phyloP scores from a whole-genome alignment of 2,113 vertebrate genomes.

The Poeciliopsis turrubarensis region DNA sequence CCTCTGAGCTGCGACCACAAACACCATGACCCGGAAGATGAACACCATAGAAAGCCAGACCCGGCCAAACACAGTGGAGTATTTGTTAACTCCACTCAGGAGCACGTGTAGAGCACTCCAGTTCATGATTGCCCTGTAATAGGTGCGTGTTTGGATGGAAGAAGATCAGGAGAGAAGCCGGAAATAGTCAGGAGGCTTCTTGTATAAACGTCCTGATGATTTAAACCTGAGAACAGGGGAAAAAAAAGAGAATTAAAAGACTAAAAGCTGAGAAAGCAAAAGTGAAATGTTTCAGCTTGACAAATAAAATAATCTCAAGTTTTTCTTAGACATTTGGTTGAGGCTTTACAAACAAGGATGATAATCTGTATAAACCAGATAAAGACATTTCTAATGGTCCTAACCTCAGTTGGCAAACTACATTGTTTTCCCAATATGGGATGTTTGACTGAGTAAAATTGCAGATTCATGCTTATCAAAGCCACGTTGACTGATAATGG shows the following conservation, averaged over 20 bases:
- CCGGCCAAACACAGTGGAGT: constrained; percentile 90
- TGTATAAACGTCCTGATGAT: background rate
- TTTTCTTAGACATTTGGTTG: background rate
- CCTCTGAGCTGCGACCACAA: constrained; percentile 88
- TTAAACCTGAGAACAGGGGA: constrained; percentile 4
- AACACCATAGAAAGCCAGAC: constrained; percentile 95
- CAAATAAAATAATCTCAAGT: background rate
- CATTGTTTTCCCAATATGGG: background rate
- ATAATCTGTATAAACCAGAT: background rate
- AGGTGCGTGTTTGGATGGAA: background rate
- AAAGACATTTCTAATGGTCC: background rate
- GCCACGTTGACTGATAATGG: background rate
- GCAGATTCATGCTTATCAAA: background rate
- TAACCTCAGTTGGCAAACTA: background rate
- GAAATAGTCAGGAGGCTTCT: constrained; percentile 13
- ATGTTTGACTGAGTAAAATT: background rate
- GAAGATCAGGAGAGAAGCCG: background rate
- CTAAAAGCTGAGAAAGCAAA: background rate
- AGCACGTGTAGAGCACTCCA: constrained; percentile 84
- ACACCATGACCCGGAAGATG: constrained; percentile 91
- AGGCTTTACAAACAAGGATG: background rate
- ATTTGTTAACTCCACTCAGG: constrained; percentile 90
- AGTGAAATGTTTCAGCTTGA: background rate
- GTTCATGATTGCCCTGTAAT: constrained; percentile 81
- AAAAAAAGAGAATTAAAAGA: background rate